These are phyloP conservation scores for Peromyscus attwateri DNA, from an alignment of 2,797 vertebrate genomes.

Conservation along the genomic window DNA sequence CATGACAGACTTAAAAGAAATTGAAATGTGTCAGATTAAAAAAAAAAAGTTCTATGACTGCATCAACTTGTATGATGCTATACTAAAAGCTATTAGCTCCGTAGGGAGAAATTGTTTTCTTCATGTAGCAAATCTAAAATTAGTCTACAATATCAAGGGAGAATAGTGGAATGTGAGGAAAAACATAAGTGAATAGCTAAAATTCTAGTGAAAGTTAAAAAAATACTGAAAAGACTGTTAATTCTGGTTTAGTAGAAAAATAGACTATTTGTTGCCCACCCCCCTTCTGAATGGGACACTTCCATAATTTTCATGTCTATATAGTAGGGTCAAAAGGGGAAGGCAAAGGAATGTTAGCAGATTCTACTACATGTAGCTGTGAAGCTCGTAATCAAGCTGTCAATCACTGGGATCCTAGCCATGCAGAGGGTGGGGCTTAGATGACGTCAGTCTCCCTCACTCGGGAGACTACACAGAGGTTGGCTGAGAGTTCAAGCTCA, in stretches of 20 bases:
- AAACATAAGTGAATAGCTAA: not conserved
- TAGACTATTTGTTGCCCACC: not conserved
- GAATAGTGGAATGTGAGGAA: not conserved
- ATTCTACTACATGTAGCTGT: not conserved
- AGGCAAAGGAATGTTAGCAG: not conserved
- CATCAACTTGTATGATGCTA: not conserved
- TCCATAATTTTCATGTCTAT: not conserved
- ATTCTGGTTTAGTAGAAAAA: no score
- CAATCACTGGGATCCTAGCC: not conserved
- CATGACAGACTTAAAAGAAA: not conserved
- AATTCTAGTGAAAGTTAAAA: not conserved
- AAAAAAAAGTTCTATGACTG: not conserved
- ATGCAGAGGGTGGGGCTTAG: fast-evolving
- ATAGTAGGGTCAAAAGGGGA: no score
- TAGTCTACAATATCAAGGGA: not conserved
- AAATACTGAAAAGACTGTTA: fast-evolving
- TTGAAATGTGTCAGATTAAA: not conserved
- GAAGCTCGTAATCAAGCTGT: not conserved
- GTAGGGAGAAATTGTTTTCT: no score
- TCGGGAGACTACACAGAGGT: not conserved
- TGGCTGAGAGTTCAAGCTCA: not conserved
- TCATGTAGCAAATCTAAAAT: not conserved
- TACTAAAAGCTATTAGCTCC: not conserved
- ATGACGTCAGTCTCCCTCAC: not conserved
- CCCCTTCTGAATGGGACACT: not conserved